These are phyloP conservation scores for Temnothorax rugatulus DNA, from an alignment of 2,888 invertebrate species.

Conservation along the genomic window DNA sequence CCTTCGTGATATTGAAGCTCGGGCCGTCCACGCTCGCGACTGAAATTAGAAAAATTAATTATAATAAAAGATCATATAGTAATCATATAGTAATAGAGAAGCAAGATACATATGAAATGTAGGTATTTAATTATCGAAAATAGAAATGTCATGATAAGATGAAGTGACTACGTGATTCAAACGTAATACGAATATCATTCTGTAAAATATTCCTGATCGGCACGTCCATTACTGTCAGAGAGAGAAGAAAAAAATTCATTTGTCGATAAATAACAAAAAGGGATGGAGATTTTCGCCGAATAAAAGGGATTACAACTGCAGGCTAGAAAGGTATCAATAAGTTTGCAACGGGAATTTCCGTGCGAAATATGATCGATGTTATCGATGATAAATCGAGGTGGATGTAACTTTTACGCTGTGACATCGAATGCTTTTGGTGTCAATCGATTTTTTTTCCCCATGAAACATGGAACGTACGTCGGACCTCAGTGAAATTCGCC, in stretches of 20 bases:
- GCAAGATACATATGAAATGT: background rate
- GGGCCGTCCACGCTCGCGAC: slow-evolving; percentile 90
- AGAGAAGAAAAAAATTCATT: background rate
- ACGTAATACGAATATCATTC: background rate
- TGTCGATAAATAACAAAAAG: slow-evolving; percentile 30
- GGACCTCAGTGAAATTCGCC: slow-evolving; percentile 46
- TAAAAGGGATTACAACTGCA: slow-evolving; percentile 36
- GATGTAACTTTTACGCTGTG: slow-evolving; percentile 49
- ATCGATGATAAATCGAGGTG: slow-evolving; percentile 53
- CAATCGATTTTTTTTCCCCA: slow-evolving; percentile 52
- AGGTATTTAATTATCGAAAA: background rate
- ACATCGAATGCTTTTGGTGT: slow-evolving; percentile 49
- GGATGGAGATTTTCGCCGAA: slow-evolving; percentile 17
- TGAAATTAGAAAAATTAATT: slow-evolving; percentile 83
- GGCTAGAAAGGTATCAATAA: slow-evolving; percentile 47
- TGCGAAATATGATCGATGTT: slow-evolving; percentile 56
- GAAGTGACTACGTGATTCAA: background rate
- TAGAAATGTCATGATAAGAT: background rate
- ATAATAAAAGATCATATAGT: background rate
- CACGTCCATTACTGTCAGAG: background rate
- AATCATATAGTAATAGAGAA: background rate
- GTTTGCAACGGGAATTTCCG: slow-evolving; percentile 46
- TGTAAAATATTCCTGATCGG: background rate
- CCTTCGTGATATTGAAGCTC: slow-evolving; percentile 83
- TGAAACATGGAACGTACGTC: slow-evolving; percentile 24